Evolutionary conservation across 2,797 vertebrate species (phyloP).

Genomic region (Borostomias antarcticus): DNA sequence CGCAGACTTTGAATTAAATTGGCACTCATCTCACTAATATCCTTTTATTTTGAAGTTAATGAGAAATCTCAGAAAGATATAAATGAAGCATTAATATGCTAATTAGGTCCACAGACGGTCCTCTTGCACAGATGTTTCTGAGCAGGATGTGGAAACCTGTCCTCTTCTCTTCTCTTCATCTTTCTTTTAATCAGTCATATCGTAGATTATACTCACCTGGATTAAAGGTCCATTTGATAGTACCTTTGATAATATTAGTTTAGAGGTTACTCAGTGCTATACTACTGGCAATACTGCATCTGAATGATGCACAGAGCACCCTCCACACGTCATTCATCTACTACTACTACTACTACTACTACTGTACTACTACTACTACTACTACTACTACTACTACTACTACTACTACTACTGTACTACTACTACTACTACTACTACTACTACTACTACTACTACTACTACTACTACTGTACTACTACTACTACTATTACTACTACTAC

Average conservation of each 20-base stretch:
- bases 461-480: no score
- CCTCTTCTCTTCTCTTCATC: no score
- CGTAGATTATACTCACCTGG: no score
- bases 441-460: neutral
- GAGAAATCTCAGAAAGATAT: slow-evolving; percentile 30
- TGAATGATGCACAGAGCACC: neutral
- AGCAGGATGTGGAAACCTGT: no score
- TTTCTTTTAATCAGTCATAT: no score
- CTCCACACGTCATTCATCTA: neutral
- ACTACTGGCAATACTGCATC: neutral
- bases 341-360: neutral
- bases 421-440: neutral
- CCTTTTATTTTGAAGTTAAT: slow-evolving; percentile 18
- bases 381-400: no score
- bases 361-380: no score
- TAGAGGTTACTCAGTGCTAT: neutral
- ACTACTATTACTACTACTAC: neutral
- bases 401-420: neutral
- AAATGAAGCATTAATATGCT: slow-evolving; percentile 41
- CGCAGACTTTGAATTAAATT: slow-evolving; percentile 11
- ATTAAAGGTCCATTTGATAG: no score
- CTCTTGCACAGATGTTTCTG: no score
- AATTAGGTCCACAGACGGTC: slow-evolving; percentile 11
- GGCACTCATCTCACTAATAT: slow-evolving; percentile 1
- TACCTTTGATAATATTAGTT: no score